phyloP scores from a whole-genome alignment of 2,888 invertebrate genomes.

The Tinea semifulvella region DNA sequence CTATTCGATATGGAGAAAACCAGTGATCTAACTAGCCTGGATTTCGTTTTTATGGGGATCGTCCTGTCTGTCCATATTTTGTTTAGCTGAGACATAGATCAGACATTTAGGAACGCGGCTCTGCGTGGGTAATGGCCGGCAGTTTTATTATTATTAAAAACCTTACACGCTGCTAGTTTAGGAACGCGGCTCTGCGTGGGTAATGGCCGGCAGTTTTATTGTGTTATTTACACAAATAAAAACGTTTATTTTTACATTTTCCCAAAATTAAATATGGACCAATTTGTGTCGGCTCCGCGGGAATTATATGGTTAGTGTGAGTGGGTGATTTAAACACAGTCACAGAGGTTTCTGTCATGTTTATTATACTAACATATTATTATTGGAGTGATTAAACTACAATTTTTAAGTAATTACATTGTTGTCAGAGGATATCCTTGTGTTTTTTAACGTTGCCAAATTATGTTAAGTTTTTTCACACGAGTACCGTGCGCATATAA shows the following conservation, averaged over 20 bases:
- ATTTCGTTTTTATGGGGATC: no score
- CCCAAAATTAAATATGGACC: constrained; percentile 65
- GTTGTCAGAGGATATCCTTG: constrained; percentile 46
- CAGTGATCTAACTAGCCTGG: no score
- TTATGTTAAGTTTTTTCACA: neutral
- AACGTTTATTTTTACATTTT: constrained; percentile 67
- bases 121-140: constrained; percentile 43
- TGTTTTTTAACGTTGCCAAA: constrained; percentile 35
- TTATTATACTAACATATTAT: constrained; percentile 43
- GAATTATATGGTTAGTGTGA: constrained; percentile 50
- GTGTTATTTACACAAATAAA: constrained; percentile 68
- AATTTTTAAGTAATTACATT: constrained; percentile 40
- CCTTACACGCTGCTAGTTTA: no score
- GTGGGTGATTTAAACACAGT: constrained; percentile 30
- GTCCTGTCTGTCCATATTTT: no score
- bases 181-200: constrained; percentile 19
- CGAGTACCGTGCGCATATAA: no score
- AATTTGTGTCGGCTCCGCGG: constrained; percentile 42
- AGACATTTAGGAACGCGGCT: no score
- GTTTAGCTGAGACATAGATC: no score
- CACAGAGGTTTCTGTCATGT: constrained; percentile 23
- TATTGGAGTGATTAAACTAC: constrained; percentile 41
- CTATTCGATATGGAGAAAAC: no score
- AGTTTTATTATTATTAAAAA: constrained; percentile 66
- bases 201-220: constrained; percentile 60